phyloP scores from a whole-genome alignment of 2,797 vertebrate genomes.

The Coregonus sp. region DNA sequence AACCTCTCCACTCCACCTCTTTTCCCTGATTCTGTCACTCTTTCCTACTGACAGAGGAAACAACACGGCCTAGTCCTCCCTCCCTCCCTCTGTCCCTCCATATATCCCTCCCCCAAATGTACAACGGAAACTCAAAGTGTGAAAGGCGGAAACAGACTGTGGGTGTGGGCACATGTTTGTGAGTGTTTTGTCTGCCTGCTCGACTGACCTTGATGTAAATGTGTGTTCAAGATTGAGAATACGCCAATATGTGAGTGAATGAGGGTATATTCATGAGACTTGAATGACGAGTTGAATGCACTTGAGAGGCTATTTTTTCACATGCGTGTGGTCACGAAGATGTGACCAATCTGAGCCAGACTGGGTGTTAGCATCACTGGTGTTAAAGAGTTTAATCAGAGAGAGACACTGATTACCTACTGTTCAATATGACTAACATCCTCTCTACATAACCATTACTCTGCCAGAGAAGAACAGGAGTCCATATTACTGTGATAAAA shows the following conservation, averaged over 20 bases:
- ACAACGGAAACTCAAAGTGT: slow-evolving; percentile 19
- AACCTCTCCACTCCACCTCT: slow-evolving; percentile 61
- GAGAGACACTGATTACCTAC: background rate
- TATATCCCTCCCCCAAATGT: slow-evolving; percentile 13
- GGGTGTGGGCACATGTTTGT: slow-evolving; percentile 31
- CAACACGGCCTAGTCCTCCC: slow-evolving; percentile 62
- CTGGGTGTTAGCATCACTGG: slow-evolving; percentile 18
- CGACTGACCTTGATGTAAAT: slow-evolving; percentile 63
- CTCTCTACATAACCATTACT: background rate
- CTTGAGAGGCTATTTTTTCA: background rate
- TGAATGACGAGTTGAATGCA: background rate
- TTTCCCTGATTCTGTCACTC: slow-evolving; percentile 61
- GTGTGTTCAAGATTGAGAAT: slow-evolving; percentile 25
- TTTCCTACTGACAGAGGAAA: slow-evolving; percentile 61
- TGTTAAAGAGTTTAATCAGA: background rate
- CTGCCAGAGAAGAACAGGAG: background rate
- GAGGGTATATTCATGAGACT: slow-evolving; percentile 28
- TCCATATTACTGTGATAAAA: background rate
- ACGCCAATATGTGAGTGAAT: background rate
- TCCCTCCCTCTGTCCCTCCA: slow-evolving; percentile 45
- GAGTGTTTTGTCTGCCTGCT: slow-evolving; percentile 29
- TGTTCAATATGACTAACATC: background rate
- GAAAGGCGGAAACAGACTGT: slow-evolving; percentile 54
- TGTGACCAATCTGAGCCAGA: slow-evolving; percentile 56
- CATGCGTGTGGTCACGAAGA: slow-evolving; percentile 44